Percentiles rank a stretch among this genome's conserved stretches.
phyloP scores from a whole-genome alignment of 2,113 vertebrate species.

The Pithys albifrons region DNA sequence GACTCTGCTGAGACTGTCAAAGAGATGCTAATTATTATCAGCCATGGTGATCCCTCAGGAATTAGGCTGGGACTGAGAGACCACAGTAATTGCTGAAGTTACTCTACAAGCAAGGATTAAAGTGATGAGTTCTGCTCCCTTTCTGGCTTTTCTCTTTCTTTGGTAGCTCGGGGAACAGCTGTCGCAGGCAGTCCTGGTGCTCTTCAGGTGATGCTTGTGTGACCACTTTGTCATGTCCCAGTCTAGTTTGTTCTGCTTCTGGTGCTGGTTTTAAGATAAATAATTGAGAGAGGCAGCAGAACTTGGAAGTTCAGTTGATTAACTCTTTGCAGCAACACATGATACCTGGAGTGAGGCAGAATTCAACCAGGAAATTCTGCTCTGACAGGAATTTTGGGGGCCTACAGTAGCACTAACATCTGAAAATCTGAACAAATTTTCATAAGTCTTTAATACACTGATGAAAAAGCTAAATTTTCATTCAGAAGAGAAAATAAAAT shows the following conservation, averaged over 20 bases:
- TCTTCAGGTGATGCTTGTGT: not conserved
- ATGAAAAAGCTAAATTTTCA: not conserved
- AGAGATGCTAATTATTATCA: conserved; percentile 37
- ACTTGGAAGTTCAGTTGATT: not conserved
- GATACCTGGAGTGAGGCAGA: not conserved
- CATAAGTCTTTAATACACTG: not conserved
- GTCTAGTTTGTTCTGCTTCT: not conserved
- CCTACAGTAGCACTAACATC: not conserved
- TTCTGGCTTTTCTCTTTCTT: not conserved
- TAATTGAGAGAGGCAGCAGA: not conserved
- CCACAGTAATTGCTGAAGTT: not conserved
- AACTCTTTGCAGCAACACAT: fast-evolving
- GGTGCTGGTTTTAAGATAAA: not conserved
- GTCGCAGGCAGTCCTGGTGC: not conserved
- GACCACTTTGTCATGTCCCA: not conserved
- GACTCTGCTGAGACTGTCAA: conserved; percentile 1
- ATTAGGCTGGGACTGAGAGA: not conserved
- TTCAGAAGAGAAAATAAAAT: not conserved
- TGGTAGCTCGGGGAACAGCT: not conserved
- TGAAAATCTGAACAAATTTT: not conserved
- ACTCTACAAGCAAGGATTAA: not conserved
- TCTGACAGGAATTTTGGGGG: not conserved
- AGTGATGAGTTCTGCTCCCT: not conserved
- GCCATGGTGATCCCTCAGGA: not conserved
- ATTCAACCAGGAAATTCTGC: not conserved